A percentile compares a stretch with the other conserved stretches of the same genome.
Evolutionary conservation across 2,113 vertebrate genomes (phyloP).

Genomic region (Acrocephalus arundinaceus): DNA sequence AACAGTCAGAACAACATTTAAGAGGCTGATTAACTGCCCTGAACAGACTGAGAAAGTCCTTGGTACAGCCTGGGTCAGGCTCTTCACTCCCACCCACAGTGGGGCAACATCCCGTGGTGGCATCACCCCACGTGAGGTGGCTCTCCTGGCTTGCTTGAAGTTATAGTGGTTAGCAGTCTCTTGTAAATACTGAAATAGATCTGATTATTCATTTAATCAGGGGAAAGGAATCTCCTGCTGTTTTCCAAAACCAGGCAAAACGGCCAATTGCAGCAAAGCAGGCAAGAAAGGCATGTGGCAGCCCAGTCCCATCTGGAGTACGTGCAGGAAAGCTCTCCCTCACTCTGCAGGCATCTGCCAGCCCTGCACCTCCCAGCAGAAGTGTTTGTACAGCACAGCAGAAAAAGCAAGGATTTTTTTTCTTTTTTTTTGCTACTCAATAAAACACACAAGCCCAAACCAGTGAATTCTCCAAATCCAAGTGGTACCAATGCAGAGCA

Average conservation of each 20-base stretch:
- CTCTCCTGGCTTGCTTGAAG: neutral
- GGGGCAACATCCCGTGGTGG: accelerated
- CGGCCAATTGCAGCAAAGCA: neutral
- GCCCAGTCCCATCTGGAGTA: neutral
- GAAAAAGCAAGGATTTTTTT: neutral
- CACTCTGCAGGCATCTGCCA: neutral
- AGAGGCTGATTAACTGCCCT: neutral
- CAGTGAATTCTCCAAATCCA: neutral
- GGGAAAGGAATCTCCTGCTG: neutral
- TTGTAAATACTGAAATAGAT: neutral
- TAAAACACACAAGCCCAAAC: neutral
- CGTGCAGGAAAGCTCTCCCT: neutral
- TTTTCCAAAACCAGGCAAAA: neutral
- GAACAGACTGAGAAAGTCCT: neutral
- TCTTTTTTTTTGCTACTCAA: neutral
- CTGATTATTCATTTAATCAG: neutral
- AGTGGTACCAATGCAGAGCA: neutral
- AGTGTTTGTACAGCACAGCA: neutral
- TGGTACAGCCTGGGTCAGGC: neutral
- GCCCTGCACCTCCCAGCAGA: neutral
- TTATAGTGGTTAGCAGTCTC: neutral
- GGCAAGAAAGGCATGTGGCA: neutral
- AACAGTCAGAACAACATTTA: neutral
- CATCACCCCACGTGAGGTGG: neutral
- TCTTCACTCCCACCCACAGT: neutral